Percentiles rank a stretch among this genome's conserved stretches.
These are phyloP conservation scores for Cyclopterus lumpus DNA, from an alignment of 2,797 vertebrate species.

Conservation along the genomic window DNA sequence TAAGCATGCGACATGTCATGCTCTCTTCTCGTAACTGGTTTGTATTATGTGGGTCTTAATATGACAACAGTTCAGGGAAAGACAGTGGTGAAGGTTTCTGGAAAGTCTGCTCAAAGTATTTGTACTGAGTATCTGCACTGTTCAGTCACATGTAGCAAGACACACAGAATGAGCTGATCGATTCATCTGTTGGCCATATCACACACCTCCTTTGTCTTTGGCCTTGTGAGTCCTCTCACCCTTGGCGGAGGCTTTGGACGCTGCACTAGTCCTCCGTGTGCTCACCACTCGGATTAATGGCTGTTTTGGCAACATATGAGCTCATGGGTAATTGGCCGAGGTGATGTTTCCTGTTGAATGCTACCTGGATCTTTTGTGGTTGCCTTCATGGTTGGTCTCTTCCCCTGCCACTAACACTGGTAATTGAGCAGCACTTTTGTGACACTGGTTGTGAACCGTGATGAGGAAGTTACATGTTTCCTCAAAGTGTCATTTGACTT, in stretches of 20 bases:
- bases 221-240: constrained; percentile 46
- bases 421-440: constrained; percentile 75
- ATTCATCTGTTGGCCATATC: constrained; percentile 47
- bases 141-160: constrained; percentile 2
- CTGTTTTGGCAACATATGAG: constrained; percentile 85
- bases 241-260: constrained; percentile 35
- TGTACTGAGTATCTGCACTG: too few relatives aligned
- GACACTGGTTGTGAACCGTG: constrained; percentile 60
- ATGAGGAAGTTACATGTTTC: constrained; percentile 52
- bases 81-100: constrained; percentile 33
- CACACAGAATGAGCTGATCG: constrained; percentile 9
- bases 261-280: constrained; percentile 54
- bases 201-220: constrained; percentile 35
- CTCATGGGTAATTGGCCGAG: constrained; percentile 79
- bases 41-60: constrained; percentile 49
- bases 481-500: constrained; percentile 52
- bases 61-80: constrained; percentile 36
- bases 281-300: constrained; percentile 81
- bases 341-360: constrained; percentile 80
- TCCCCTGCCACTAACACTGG: constrained; percentile 54
- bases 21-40: constrained; percentile 38
- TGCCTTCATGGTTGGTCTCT: constrained; percentile 54
- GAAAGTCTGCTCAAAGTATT: constrained; percentile 31
- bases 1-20: constrained; percentile 39
- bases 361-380: constrained; percentile 79